Evolutionary conservation across 2,888 invertebrate genomes (phyloP), one percentile per base, ranked within the genome.

Genomic region (Pelosia muscerda): DNA sequence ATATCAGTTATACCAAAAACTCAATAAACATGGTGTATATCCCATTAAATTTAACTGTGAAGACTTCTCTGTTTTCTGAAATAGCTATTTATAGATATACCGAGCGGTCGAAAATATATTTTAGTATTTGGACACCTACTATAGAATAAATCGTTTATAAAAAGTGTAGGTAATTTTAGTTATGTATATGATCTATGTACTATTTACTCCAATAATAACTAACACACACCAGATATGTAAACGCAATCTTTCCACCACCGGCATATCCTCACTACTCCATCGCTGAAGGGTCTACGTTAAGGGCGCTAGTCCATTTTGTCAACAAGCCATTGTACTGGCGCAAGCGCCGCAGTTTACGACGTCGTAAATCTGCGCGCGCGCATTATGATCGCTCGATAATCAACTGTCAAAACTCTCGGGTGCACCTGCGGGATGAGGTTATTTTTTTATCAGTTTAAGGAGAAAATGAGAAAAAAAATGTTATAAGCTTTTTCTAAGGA

Each of bases 271-370:
- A 71, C 26, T 73, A 79, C 75, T 66, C 78, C 72, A 68, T 66
- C 79, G 26, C 65, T 56, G 15, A 66, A 79, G 78, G 81, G 75
- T 77, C 76, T 72, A 65, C 53, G 28, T 66, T 71, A 72, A 74
- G 72, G 77, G 74, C 81, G 75, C 82, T 80, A 81, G 72, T 77
- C 71, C 74, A 77, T 76, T 84, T 86, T 84, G 86, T 86, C 85
- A 82, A 81, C 84, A 81, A 75, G 76, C 77, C 72, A 85, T 83
- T 83, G 83, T 82, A 83, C 84, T 88, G 87, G 62, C 65, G 88
- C 88, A 84, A 81, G 87, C 87, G 90, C 87, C 84, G 81, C 84
- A 75, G 81, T 91, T 92, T 91, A 92, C 83, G 89, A 87, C 87
- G 88, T 85, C 86, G 87, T 93, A 92, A 93, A 92, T 91, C 89